Percentiles rank a stretch among this genome's conserved stretches.
These are phyloP conservation scores for Pseudocheirus occidentalis DNA, from an alignment of 2,797 vertebrate species.

Conservation along the genomic window DNA sequence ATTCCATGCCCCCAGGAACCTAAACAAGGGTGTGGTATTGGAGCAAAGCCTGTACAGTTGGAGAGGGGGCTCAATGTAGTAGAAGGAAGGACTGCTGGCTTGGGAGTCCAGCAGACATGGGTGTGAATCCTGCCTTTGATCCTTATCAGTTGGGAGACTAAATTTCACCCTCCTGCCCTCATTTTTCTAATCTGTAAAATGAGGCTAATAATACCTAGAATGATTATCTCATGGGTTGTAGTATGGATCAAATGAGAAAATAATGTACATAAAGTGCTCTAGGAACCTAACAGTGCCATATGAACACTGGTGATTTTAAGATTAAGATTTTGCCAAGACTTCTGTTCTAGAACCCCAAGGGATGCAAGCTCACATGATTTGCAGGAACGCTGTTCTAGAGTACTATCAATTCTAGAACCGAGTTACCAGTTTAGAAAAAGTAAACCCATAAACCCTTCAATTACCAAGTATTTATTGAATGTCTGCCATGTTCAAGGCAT, in stretches of 20 bases:
- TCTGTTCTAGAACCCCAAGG: not conserved
- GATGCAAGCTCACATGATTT: not conserved
- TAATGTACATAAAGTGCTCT: not conserved
- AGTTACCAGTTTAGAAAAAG: not conserved
- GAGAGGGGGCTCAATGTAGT: not conserved
- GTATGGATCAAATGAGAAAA: not conserved
- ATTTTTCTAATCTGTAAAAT: not conserved
- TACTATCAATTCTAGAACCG: not conserved
- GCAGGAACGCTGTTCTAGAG: not conserved
- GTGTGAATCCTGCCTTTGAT: not conserved
- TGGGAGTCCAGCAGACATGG: not conserved
- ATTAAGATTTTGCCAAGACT: not conserved
- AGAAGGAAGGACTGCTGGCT: not conserved
- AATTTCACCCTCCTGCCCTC: not conserved
- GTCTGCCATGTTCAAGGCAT: not conserved
- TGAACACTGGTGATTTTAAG: not conserved
- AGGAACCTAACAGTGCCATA: not conserved
- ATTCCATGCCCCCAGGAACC: not conserved
- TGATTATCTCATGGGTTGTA: not conserved
- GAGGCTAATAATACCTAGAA: not conserved
- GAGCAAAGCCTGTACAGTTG: not conserved
- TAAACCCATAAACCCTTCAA: not conserved
- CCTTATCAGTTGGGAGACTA: not conserved
- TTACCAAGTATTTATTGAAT: not conserved
- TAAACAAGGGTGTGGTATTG: not conserved